These are phyloP conservation scores for Rhimphoctona megacephalus DNA, from an alignment of 2,888 invertebrate species.

Conservation along the genomic window DNA sequence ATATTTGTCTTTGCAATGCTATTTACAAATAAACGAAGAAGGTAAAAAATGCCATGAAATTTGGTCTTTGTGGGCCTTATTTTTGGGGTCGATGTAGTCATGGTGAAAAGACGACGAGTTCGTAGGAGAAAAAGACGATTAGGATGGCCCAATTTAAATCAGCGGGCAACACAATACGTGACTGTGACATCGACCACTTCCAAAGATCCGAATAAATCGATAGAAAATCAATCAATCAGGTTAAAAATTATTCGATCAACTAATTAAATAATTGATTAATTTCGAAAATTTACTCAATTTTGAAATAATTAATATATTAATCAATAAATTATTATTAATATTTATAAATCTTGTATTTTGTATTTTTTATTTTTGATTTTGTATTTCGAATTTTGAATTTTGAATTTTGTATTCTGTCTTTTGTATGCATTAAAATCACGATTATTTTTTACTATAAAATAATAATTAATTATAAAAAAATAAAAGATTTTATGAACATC, in stretches of 20 bases:
- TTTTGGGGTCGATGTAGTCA: conserved; percentile 15
- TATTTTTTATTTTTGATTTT: too few species aligned
- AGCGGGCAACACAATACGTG: conserved; percentile 22
- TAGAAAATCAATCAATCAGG: conserved; percentile 38
- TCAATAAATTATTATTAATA: neutral
- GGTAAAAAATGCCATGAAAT: conserved; percentile 26
- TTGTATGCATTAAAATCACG: neutral
- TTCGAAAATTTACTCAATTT: too few species aligned
- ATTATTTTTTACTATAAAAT: neutral
- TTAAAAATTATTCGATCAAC: conserved; percentile 4
- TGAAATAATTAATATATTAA: neutral
- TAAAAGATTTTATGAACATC: conserved; percentile 65
- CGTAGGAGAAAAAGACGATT: conserved; percentile 29
- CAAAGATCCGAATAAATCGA: conserved; percentile 18
- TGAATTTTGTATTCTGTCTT: too few species aligned
- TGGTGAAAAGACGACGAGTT: conserved; percentile 53
- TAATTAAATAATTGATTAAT: neutral
- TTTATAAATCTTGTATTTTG: neutral
- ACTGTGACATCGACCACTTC: conserved; percentile 26
- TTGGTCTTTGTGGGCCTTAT: neutral
- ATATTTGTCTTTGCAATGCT: neutral
- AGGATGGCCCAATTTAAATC: neutral
- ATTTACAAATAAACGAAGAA: neutral
- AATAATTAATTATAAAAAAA: neutral
- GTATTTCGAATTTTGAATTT: neutral